Evolutionary conservation across 2,113 vertebrate species (phyloP).

Genomic region (Nettapus auritus): DNA sequence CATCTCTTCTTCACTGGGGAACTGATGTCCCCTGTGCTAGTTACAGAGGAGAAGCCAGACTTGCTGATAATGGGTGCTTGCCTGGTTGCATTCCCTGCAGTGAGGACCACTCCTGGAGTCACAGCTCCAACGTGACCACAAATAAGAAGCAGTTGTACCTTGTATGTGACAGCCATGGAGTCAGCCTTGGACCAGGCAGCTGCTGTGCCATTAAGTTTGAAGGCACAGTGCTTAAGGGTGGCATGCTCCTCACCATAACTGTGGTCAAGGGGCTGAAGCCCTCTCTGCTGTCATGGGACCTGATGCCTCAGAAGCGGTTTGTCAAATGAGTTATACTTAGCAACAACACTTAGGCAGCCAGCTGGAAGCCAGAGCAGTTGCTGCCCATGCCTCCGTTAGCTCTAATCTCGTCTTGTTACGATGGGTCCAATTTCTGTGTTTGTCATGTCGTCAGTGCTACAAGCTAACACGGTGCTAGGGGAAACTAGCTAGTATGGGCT

Average conservation of each 20-base stretch:
- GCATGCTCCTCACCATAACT: neutral
- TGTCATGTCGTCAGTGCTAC: neutral
- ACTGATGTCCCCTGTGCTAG: neutral
- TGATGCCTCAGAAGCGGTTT: neutral
- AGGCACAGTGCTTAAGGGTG: no score
- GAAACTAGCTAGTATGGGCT: neutral
- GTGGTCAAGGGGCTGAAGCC: neutral
- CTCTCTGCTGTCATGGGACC: neutral
- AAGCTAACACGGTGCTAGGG: neutral
- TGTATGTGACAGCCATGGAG: neutral
- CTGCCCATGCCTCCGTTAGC: neutral
- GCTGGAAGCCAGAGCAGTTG: neutral
- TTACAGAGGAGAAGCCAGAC: neutral
- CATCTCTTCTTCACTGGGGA: neutral
- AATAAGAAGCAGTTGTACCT: neutral
- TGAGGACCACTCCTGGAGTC: neutral
- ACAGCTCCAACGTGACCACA: accelerated
- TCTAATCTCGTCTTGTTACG: neutral
- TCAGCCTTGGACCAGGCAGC: neutral
- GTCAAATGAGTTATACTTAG: neutral
- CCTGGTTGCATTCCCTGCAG: neutral
- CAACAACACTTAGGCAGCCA: neutral
- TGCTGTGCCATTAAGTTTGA: neutral
- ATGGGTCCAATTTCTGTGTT: neutral
- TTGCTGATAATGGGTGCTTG: neutral